Evolutionary conservation across 2,888 invertebrate species (phyloP).

Genomic region (Acrobasis consociella): DNA sequence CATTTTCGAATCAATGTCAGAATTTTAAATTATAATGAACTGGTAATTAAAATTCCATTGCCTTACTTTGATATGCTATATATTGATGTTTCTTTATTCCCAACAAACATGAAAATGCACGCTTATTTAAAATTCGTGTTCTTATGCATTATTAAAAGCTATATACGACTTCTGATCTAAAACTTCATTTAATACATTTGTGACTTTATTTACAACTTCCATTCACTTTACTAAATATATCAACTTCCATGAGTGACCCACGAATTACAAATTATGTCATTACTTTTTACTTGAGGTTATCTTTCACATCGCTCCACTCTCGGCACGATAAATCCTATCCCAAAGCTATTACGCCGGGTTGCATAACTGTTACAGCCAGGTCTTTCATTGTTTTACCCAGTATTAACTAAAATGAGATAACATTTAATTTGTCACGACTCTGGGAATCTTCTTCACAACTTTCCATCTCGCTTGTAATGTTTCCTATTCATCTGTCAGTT

Average conservation of each 20-base stretch:
- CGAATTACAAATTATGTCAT: conserved; percentile 12
- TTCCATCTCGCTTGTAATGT: conserved; percentile 56
- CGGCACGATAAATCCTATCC: conserved; percentile 37
- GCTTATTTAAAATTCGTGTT: no score
- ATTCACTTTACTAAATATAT: no score
- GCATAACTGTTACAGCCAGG: conserved; percentile 37
- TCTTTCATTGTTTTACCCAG: conserved; percentile 63
- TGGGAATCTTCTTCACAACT: conserved; percentile 69
- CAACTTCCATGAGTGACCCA: background rate
- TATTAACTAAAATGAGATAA: conserved; percentile 71
- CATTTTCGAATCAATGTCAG: conserved; percentile 46
- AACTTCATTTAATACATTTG: no score
- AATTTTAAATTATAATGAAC: conserved; percentile 1
- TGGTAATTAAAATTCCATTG: background rate
- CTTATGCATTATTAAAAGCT: no score
- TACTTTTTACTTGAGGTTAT: conserved; percentile 28
- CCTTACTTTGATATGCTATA: no score
- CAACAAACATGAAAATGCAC: no score
- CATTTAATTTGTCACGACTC: conserved; percentile 57
- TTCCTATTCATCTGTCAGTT: conserved; percentile 42
- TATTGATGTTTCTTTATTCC: no score
- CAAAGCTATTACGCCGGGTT: conserved; percentile 45
- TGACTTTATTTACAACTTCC: no score
- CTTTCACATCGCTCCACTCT: conserved; percentile 34
- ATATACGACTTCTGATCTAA: no score